Evolutionary conservation across 2,113 vertebrate species (phyloP).

Genomic region (Dicentrarchus labrax): DNA sequence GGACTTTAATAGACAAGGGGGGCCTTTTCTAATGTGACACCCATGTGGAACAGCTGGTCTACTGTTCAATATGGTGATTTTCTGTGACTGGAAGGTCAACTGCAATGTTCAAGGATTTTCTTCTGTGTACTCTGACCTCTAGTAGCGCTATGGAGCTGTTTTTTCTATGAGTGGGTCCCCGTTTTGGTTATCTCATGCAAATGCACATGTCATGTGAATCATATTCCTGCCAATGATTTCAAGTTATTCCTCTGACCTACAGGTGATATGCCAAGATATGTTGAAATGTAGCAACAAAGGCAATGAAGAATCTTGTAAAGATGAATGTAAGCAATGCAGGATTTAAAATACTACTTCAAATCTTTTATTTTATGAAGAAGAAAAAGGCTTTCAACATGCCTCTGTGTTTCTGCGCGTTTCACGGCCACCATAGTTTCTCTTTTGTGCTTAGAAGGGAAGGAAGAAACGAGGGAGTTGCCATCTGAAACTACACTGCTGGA

Average conservation of each 20-base stretch:
- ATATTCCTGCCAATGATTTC: not conserved
- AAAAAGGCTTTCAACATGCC: too few relatives aligned
- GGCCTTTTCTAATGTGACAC: constrained; percentile 25
- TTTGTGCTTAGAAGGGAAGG: too few relatives aligned
- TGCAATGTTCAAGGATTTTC: not conserved
- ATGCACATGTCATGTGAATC: not conserved
- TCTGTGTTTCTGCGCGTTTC: too few relatives aligned
- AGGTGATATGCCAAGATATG: not conserved
- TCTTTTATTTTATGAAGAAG: not conserved
- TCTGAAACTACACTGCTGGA: too few relatives aligned
- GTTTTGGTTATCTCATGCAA: not conserved
- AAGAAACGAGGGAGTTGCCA: too few relatives aligned
- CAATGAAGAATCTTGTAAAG: not conserved
- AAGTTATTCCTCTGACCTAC: not conserved
- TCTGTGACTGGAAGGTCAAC: constrained; percentile 3
- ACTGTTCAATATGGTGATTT: constrained; percentile 55
- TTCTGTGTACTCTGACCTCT: not conserved
- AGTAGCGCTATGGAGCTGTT: not conserved
- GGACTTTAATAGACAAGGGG: constrained; percentile 49
- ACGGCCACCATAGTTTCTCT: too few relatives aligned
- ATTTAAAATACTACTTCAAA: not conserved
- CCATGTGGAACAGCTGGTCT: constrained; percentile 48
- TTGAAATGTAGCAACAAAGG: not conserved
- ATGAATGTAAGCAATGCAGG: not conserved
- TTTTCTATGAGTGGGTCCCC: not conserved